Base-by-base conservation (phyloP, 1,140 invertebrate species). In the Hylaeus volcanicus region DNA sequence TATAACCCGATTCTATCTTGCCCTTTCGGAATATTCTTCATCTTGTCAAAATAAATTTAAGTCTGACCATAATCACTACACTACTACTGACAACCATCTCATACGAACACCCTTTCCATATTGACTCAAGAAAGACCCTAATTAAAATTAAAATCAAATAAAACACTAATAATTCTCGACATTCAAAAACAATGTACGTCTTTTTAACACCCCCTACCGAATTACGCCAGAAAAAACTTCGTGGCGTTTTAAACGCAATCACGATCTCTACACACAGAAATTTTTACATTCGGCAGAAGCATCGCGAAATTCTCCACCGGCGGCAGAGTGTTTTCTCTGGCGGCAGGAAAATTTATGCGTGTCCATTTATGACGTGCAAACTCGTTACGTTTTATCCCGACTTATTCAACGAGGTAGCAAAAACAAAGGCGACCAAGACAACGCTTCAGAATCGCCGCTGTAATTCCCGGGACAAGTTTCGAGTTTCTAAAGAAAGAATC, bases 401-500 rank as follows among this genome's bases (percentile, higher is more conserved):
- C 63, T 58, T 53, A 53, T 75, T 80, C 73, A 48, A 75, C 63
- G 12, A 9, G 39, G 72, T 37, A n/a, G 45, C 45, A 68, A 61
- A 68, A 75, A 66, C 72, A 80, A 75, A 68, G 63, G 39, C 55
- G 45, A 56, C 74, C 66, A 69, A 53, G 64, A 61, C 79, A 75
- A 75, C 55, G 73, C 12, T 80, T 68, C 72, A 75, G 56, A 75
- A 80, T 75, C 79, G 71, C 48, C 73, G 45, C 26, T 69, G 64
- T 61, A 80, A 75, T 75, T 75, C 79, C 65, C 1, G 14, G 64
- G 64, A 80, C 72, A 74, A 75, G 72, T 74, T 80, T 80, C 73
- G 79, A 80, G 79, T 75, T 80, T 80, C 73, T 80, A 80, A 75
- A 69, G 73, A 80, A 80, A 74, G 79, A 80, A 80, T 80, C 77